Evolutionary conservation across 2,113 vertebrate genomes (phyloP), one percentile per base, ranked within the genome.

Genomic region (Steatornis caripensis): DNA sequence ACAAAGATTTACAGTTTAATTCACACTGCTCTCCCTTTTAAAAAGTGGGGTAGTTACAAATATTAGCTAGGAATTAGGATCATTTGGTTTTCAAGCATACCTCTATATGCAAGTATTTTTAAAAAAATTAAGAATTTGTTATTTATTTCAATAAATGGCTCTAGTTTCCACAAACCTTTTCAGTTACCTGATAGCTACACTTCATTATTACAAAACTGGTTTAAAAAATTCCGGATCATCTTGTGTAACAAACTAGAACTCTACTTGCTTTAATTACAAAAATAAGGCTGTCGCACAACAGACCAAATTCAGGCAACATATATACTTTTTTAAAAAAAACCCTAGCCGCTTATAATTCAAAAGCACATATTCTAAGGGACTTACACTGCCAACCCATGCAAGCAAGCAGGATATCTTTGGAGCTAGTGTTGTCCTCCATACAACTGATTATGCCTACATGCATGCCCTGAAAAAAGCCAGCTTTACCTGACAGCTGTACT

Each of bases 201-300:
- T 78, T 92, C 80, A 8, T 57, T 65, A 72, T 54, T 95, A 95
- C 34, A 95, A 96, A 97, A 91, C 53, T 36, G 21, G 17, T 66
- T 88, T 1, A 9, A 91, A 97, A 96, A 92, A 94, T 30, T 77
- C 55, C 90, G 70, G 62, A 61, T 86, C 84, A 76, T 26, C 72
- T 84, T 11, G 8, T 87, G 69, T 95, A 95, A 93, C 85, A 96
- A 96, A 96, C 85, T 96, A 95, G 94, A 96, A 89, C 55, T 88
- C 88, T 97, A 17, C 93, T 70, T 85, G 21, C 34, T 87, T 91
- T 65, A 45, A 69, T 87, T 95, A 95, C 70, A 97, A 97, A 97
- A 96, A 97, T 95, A 97, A 96, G 91, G 92, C 92, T 87, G 81
- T 82, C 0, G 0, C 54, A 68, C 61, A 78, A 65, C 69, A 81